Evolutionary conservation across 23 tunicate species (phyloP), one percentile per base, ranked within the genome.

Genomic region (Trididemnum clinides): DNA sequence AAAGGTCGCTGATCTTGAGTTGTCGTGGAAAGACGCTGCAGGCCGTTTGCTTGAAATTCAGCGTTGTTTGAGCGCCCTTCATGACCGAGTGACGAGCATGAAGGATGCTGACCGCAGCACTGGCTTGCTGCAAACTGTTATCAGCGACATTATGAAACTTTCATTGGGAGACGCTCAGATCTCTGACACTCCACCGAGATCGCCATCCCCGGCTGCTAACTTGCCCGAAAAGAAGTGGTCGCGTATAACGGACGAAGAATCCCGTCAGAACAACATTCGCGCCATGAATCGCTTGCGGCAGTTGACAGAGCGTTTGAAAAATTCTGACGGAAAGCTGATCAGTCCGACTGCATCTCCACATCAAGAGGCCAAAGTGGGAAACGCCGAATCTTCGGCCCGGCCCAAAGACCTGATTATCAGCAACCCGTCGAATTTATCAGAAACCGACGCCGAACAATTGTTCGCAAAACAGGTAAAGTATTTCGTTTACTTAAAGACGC

Each of bases 291-390:
- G 90, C 7, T 59, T 91, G 28, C 75, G 72, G 35, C 76, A 71
- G 59, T 66, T 91, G 72, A 64, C 89, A 22, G 96, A 91, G 35
- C 35, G 63, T 64, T 81, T 91, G 54, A 91, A 91, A 54, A 62
- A 26, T 1, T 54, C 78, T 0, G 87, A 82, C 33, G 82, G 82
- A 36, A 28, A 34, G 1, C 49, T 83, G 63, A 77, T 83, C 29
- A 71, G 82, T 28, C 82, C 87, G 12, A 64, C 84, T 1, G 38
- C 90, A 7, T 6, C 28, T n/a, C 19, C 35, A 0, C 26, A 71
- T 32, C 31, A 33, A 1, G 34, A 36, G 20, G 18, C 21, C 34
- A 0, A 58, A 1, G 12, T 25, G 19, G 0, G 66, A 33, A 37
- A 74, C 0, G 59, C 27, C 83, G 64, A 22, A 1, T 50, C 70